Evolutionary conservation across 1,140 invertebrate genomes (phyloP), one percentile per base, ranked within the genome.

Genomic region (Tetraneura akinire): DNA sequence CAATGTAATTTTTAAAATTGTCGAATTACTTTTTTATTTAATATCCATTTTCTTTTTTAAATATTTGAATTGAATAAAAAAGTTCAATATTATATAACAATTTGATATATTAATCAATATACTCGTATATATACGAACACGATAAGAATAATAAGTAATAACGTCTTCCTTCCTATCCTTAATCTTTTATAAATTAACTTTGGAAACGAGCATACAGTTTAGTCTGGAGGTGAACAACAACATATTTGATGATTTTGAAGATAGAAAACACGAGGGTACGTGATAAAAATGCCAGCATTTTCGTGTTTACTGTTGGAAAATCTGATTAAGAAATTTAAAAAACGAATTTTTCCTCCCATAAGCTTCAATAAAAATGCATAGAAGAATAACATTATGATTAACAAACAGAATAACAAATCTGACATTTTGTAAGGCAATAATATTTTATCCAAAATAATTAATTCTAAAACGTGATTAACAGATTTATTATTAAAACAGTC

Each of bases 321-420:
- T 23, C 55, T 26, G 55, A 60, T 60, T 21, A 60, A 16, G 21
- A 60, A 60, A 60, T 60, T 60, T 60, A 60, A 60, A 60, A 23
- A 26, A 60, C 8, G 4, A 60, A 60, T 13, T 29, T 5, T 4
- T 26, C 14, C 8, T 29, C 23, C 5, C 13, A 1, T 26, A 26
- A 60, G 55, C 55, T 60, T 16, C 21, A 57, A 37, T 37, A 4
- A 37, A 4, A 4, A 4, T 37, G 32, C 8, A 37, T 37, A 37
- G 32, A 37, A 8, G 8, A 37, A 37, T 37, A 37, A 37, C 32
- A 37, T 37, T 8, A 37, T 37, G 8, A 37, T 37, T 4, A 37
- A 37, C 32, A 37, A n/a, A 37, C 32, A 37, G n/a, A 4, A 4
- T 37, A 37, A 37, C 32, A 37, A 8, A 37, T 37, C 32, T 37